phyloP scores from a whole-genome alignment of 2,797 vertebrate species.

The Todus mexicanus region DNA sequence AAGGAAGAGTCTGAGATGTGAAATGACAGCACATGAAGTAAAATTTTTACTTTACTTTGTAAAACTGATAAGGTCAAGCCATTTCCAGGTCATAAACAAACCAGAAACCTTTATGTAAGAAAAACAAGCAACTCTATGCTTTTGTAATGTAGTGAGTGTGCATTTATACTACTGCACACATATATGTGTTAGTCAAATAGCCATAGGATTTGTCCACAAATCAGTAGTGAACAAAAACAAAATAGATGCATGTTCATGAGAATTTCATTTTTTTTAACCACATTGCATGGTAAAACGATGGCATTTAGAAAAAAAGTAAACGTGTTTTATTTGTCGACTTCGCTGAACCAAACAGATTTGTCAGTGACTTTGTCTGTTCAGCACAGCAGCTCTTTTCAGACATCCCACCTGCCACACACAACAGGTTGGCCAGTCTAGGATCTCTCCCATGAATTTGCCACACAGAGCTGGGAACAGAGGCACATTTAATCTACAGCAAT shows the following conservation, averaged over 20 bases:
- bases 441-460: background rate
- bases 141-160: background rate
- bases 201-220: background rate
- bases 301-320: background rate
- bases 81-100: slow-evolving; percentile 7
- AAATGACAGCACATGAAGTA: slow-evolving; percentile 6
- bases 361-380: background rate
- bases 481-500: background rate
- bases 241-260: background rate
- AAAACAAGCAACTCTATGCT: background rate
- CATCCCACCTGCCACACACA: background rate
- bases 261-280: background rate
- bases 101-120: background rate
- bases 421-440: background rate
- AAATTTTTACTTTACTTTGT: slow-evolving; percentile 7
- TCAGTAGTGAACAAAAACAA: background rate
- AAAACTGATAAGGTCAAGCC: background rate
- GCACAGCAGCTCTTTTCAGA: background rate
- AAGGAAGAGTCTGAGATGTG: slow-evolving; percentile 10
- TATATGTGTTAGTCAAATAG: background rate
- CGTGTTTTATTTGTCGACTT: background rate
- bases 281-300: background rate
- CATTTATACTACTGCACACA: background rate
- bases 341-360: background rate
- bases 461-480: background rate